These are phyloP conservation scores for Drosophila varians DNA, from an alignment of 1,140 invertebrate species.

Conservation along the genomic window DNA sequence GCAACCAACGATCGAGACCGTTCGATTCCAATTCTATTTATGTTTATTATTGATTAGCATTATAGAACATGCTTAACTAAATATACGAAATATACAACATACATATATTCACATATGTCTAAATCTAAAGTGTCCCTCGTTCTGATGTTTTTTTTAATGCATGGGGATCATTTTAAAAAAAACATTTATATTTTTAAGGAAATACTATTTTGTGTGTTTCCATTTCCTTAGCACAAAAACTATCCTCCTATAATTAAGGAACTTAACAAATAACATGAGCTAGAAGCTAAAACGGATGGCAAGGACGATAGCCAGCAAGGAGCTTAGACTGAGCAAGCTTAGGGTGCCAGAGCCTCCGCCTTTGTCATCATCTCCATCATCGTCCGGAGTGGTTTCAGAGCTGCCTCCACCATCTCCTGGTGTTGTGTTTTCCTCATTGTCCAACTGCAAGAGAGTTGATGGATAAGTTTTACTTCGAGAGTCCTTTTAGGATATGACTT, in stretches of 20 bases:
- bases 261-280: background rate
- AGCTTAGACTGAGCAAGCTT: slow-evolving; percentile 39
- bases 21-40: slow-evolving; percentile 63
- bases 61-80: slow-evolving; percentile 76
- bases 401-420: background rate
- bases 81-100: slow-evolving; percentile 77
- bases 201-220: too few relatives aligned
- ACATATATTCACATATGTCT: slow-evolving; percentile 32
- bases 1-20: slow-evolving; percentile 36
- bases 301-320: slow-evolving; percentile 49
- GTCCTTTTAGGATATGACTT: slow-evolving; percentile 17
- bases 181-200: too few relatives aligned
- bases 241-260: too few relatives aligned
- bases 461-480: background rate
- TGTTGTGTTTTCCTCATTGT: slow-evolving; percentile 40
- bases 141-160: too few relatives aligned
- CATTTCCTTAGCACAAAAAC: too few relatives aligned
- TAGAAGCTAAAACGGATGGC: slow-evolving; percentile 42
- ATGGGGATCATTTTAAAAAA: too few relatives aligned
- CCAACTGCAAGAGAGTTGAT: slow-evolving; percentile 34
- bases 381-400: background rate
- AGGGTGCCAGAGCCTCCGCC: slow-evolving; percentile 35
- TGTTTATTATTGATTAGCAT: slow-evolving; percentile 77
- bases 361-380: slow-evolving; percentile 2
- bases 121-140: slow-evolving; percentile 11